Conservation (phyloP, 2,888 invertebrate genomes). For the Cryptus armator region DNA sequence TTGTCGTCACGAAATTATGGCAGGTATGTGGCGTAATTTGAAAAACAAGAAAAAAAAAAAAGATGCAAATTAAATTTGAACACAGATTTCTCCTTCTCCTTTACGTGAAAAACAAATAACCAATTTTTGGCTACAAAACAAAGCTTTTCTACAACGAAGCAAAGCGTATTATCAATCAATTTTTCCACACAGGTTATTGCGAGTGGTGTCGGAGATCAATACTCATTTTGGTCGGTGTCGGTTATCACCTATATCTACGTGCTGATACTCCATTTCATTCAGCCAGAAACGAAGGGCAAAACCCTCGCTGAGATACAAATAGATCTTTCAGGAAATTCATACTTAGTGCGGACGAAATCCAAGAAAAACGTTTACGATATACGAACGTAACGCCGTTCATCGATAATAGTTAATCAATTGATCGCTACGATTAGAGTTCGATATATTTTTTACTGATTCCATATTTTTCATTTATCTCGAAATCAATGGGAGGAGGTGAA, state of each 20-base stretch:
- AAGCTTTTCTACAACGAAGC: too few species aligned
- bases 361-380: conserved; percentile 14
- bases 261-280: conserved; percentile 55
- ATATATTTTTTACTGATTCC: neutral
- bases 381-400: neutral
- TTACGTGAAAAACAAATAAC: too few species aligned
- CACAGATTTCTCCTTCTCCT: too few species aligned
- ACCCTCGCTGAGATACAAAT: conserved; percentile 64
- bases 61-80: neutral
- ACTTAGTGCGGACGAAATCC: conserved; percentile 3
- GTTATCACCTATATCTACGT: conserved; percentile 57
- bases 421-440: neutral
- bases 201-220: conserved; percentile 57
- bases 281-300: conserved; percentile 68
- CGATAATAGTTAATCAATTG: neutral
- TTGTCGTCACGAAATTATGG: conserved; percentile 65
- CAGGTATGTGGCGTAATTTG: conserved; percentile 47
- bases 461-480: neutral
- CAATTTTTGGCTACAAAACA: too few species aligned
- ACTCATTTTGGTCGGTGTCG: conserved; percentile 64
- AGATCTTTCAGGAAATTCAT: conserved; percentile 11
- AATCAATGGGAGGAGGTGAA: neutral
- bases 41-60: neutral
- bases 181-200: conserved; percentile 61
- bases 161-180: neutral